phyloP scores from a whole-genome alignment of 2,113 vertebrate genomes.

The Danionella cerebrum region DNA sequence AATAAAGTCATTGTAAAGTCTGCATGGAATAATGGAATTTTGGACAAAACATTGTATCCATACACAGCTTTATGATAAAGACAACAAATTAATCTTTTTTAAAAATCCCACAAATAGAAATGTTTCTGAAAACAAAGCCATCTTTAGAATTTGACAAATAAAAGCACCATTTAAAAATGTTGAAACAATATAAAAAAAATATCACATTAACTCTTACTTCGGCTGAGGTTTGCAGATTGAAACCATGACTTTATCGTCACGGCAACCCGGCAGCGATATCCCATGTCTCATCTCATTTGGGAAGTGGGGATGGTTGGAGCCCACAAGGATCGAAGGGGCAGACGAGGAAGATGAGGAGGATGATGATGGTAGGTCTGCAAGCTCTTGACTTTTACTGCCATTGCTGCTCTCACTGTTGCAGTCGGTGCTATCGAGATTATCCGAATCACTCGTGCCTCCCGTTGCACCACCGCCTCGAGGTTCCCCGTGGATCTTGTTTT shows the following conservation, averaged over 20 bases:
- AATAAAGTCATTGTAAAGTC: no score
- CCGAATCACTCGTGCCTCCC: slow-evolving; percentile 90
- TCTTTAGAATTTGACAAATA: no score
- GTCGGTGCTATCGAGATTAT: slow-evolving; percentile 91
- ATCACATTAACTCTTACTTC: slow-evolving; percentile 57
- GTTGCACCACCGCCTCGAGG: slow-evolving; percentile 83
- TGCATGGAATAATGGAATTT: no score
- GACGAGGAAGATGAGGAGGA: slow-evolving; percentile 70
- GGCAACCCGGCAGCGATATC: slow-evolving; percentile 65
- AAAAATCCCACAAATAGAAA: no score
- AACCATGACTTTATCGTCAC: slow-evolving; percentile 80
- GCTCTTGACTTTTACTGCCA: slow-evolving; percentile 89
- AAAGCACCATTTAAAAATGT: no score
- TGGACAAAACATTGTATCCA: no score
- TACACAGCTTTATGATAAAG: no score
- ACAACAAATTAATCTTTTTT: no score
- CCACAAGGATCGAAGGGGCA: slow-evolving; percentile 60
- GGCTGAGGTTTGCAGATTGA: slow-evolving; percentile 79
- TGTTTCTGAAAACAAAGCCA: no score
- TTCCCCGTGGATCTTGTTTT: slow-evolving; percentile 95
- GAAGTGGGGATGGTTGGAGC: slow-evolving; percentile 64
- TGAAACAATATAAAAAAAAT: no score
- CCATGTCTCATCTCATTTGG: slow-evolving; percentile 74
- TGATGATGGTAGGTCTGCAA: slow-evolving; percentile 80
- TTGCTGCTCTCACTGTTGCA: slow-evolving; percentile 95